A percentile compares a stretch with the other conserved stretches of the same genome.
phyloP scores from a whole-genome alignment of 1,140 invertebrate genomes.

The Brachionus asplanchnoidis region DNA sequence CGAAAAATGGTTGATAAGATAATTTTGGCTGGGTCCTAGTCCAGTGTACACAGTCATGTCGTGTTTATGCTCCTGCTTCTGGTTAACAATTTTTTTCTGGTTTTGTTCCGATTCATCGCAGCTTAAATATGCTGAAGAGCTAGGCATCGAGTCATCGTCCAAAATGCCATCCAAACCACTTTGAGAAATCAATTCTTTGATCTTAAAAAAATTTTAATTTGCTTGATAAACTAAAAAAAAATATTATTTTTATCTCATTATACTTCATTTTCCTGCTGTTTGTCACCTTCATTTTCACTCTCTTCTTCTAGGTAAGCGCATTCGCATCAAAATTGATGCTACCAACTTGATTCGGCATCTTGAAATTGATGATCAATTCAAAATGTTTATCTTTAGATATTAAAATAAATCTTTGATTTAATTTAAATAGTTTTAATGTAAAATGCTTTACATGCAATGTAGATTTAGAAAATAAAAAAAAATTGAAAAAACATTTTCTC shows the following conservation, averaged over 20 bases:
- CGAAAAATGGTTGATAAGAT: too few relatives aligned
- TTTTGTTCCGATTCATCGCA: slow-evolving; percentile 21
- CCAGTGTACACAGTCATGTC: too few relatives aligned
- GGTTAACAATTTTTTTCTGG: background rate
- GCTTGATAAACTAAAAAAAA: too few relatives aligned
- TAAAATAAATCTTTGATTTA: too few relatives aligned
- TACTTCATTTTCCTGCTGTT: slow-evolving; percentile 38
- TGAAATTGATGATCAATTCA: too few relatives aligned
- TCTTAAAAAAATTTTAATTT: too few relatives aligned
- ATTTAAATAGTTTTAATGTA: too few relatives aligned
- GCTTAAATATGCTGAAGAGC: slow-evolving; percentile 24
- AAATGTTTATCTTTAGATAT: too few relatives aligned
- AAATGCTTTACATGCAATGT: too few relatives aligned
- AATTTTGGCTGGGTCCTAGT: too few relatives aligned
- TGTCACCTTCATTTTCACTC: slow-evolving; percentile 18
- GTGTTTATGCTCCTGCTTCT: background rate
- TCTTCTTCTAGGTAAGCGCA: slow-evolving; percentile 27
- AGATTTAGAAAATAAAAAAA: too few relatives aligned
- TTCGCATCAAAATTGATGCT: slow-evolving; percentile 38
- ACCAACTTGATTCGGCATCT: slow-evolving; percentile 28
- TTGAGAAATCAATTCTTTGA: slow-evolving; percentile 27
- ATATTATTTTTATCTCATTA: background rate
- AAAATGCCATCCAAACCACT: slow-evolving; percentile 34
- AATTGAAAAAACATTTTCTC: too few relatives aligned
- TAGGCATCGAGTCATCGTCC: slow-evolving; percentile 23